phyloP scores from a whole-genome alignment of 2,113 vertebrate species.

The Castor canadensis region DNA sequence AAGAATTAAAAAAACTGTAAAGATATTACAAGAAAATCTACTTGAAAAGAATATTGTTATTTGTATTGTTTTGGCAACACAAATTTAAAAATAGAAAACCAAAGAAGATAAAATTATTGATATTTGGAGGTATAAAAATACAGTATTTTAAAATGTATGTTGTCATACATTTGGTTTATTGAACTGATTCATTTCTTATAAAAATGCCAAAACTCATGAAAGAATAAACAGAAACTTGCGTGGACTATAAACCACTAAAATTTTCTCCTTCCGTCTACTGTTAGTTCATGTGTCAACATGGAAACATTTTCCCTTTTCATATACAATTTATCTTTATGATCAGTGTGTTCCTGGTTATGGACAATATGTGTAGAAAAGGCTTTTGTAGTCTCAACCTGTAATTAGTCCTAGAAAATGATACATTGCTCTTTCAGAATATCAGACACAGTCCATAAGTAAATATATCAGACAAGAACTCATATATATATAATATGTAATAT shows the following conservation, averaged over 20 bases:
- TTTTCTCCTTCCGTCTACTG: not conserved
- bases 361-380: not conserved
- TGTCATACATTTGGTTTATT: not conserved
- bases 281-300: not conserved
- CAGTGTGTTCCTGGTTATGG: not conserved
- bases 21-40: not conserved
- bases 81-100: not conserved
- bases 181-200: not conserved
- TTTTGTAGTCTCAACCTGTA: not conserved
- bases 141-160: not conserved
- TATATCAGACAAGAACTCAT: not conserved
- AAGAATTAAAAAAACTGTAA: not conserved
- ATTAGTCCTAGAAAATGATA: not conserved
- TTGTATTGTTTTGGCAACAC: not conserved
- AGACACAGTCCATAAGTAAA: not conserved
- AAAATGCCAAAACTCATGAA: not conserved
- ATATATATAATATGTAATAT: not conserved
- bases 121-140: not conserved
- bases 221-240: not conserved
- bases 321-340: not conserved
- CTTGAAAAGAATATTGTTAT: not conserved
- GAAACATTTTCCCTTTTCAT: not conserved
- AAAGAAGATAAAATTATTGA: not conserved
- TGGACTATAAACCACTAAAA: not conserved
- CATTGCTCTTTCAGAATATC: not conserved